Conservation (phyloP, 2,113 vertebrate species). For the Spea bombifrons region DNA sequence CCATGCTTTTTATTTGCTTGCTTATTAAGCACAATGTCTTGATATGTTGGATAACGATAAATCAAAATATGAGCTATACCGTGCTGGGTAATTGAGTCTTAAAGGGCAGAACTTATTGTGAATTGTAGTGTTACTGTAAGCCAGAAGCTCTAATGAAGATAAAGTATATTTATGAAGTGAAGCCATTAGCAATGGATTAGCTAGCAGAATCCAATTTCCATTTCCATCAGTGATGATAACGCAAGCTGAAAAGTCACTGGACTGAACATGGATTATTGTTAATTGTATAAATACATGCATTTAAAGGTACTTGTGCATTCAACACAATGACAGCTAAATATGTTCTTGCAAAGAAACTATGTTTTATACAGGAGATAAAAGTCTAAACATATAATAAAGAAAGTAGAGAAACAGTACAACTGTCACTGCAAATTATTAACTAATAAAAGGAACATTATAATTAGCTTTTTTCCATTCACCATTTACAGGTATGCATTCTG, state of each 20-base stretch:
- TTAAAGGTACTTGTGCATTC: conserved; percentile 13
- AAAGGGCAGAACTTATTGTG: conserved; percentile 55
- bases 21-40: background rate
- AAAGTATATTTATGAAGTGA: conserved; percentile 63
- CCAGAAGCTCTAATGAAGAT: conserved; percentile 61
- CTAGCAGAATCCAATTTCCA: conserved; percentile 64
- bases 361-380: too few species aligned
- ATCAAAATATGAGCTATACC: background rate
- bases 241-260: conserved; percentile 52
- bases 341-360: background rate
- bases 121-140: conserved; percentile 58
- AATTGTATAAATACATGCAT: conserved; percentile 36
- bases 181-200: conserved; percentile 65
- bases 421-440: too few species aligned
- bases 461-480: too few species aligned
- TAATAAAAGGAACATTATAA: too few species aligned
- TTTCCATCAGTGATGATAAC: conserved; percentile 55
- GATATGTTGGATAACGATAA: background rate
- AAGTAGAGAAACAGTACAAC: too few species aligned
- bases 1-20: too few species aligned
- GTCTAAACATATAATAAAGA: too few species aligned
- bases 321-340: conserved; percentile 5
- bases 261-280: conserved; percentile 52
- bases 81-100: conserved; percentile 55
- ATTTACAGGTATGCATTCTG: too few species aligned